Evolutionary conservation across 2,113 vertebrate genomes (phyloP), one percentile per base, ranked within the genome.

Genomic region (Amphilophus citrinellus): DNA sequence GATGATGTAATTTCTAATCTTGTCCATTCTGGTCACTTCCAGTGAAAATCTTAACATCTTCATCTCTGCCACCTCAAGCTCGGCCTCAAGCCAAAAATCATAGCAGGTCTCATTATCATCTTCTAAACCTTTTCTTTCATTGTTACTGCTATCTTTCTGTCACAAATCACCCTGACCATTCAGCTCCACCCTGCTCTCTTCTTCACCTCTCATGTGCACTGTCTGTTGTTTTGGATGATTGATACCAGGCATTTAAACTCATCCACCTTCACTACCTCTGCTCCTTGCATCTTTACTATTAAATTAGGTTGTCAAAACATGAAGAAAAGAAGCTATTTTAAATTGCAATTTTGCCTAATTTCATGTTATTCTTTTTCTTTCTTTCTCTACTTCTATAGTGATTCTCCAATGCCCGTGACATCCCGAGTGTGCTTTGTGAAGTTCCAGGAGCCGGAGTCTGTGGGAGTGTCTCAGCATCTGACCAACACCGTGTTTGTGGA

Each of bases 401-500:
- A 99, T 79, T 99, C 98, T 60, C 97, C 96, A 81, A 97, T 99
- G 97, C 98, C 98, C 5, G 98, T 99, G 83, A 98, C 98, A 3
- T 99, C 98, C 2, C 97, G 98, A 61, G 98, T 99, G 83, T 99
- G 98, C 95, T 99, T 99, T 96, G 98, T 99, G 96, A 98, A 99
- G 97, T 99, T 99, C 96, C 97, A 97, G 88, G 98, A 99, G 90
- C 95, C 97, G 0, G 98, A 99, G 94, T 98, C 98, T 1, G 98
- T 98, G 50, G 97, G 98, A 84, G 98, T 99, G 95, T 98, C 98
- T 83, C 98, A 99, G 92, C 98, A 99, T 83, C 96, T 99, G 96
- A 99, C 98, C 89, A 99, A 99, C 96, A 99, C 98, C 78, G 98
- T 99, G 75, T 99, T 99, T 96, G 97, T 99, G 96, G 98, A 99